A percentile compares a stretch with the other conserved stretches of the same genome.
These are phyloP conservation scores for Helostoma temminkii DNA, from an alignment of 2,797 vertebrate species.

Conservation along the genomic window DNA sequence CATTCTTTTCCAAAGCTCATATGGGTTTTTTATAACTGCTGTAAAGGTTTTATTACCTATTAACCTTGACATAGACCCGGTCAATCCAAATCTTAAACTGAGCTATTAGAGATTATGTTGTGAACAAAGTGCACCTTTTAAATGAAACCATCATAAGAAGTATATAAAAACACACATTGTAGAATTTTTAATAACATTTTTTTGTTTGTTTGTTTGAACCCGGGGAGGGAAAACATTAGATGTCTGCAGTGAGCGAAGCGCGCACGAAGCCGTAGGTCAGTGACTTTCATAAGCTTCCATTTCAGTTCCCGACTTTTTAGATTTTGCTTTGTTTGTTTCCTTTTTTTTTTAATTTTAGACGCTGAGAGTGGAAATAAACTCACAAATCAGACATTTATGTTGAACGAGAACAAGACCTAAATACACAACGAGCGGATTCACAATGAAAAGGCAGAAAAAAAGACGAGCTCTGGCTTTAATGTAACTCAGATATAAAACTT, in stretches of 20 bases:
- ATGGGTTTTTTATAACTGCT: constrained; percentile 36
- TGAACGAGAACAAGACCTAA: constrained; percentile 12
- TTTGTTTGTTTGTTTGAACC: neutral
- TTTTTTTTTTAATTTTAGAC: neutral
- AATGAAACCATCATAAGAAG: neutral
- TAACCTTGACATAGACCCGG: constrained; percentile 43
- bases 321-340: neutral
- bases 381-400: neutral
- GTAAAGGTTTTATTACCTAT: constrained; percentile 57
- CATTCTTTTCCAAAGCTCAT: constrained; percentile 27
- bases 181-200: no score
- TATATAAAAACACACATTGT: no score
- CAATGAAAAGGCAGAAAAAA: constrained; percentile 44
- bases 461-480: constrained; percentile 66
- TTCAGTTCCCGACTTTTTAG: neutral
- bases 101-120: no score
- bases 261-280: neutral
- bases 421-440: constrained; percentile 34
- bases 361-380: constrained; percentile 5
- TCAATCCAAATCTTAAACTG: constrained; percentile 39
- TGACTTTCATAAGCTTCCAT: neutral
- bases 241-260: neutral
- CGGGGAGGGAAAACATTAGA: neutral
- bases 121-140: constrained; percentile 21
- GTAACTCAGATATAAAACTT: constrained; percentile 71